Evolutionary conservation across 2,888 invertebrate species (phyloP).

Genomic region (Allygus modestus): DNA sequence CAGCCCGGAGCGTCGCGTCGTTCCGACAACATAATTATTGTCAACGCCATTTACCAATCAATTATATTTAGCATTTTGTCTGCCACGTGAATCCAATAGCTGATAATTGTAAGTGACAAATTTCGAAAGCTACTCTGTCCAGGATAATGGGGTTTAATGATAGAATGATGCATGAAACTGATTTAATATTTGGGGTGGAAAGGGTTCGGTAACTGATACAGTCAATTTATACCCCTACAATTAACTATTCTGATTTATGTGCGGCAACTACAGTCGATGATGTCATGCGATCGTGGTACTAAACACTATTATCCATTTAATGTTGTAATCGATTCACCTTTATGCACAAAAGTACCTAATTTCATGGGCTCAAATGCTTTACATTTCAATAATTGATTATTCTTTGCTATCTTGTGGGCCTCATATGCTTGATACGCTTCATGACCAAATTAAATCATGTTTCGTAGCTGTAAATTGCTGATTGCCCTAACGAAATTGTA

Average conservation of each 20-base stretch:
- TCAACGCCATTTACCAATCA: conserved; percentile 15
- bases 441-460: too few relatives aligned
- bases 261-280: not conserved
- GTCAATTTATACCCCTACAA: not conserved
- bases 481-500: too few relatives aligned
- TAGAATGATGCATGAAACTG: conserved; percentile 4
- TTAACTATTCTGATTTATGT: not conserved
- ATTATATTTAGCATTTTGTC: conserved; percentile 1
- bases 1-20: not conserved
- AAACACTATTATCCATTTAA: not conserved
- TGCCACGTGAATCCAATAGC: conserved; percentile 10
- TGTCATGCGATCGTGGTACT: not conserved
- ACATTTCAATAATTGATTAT: too few relatives aligned
- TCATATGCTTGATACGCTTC: too few relatives aligned
- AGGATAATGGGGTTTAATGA: conserved; percentile 17
- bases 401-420: too few relatives aligned
- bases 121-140: conserved; percentile 10
- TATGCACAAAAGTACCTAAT: too few relatives aligned
- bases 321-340: not conserved
- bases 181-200: not conserved
- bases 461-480: too few relatives aligned
- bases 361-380: too few relatives aligned
- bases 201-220: not conserved
- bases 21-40: conserved; percentile 10
- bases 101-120: conserved; percentile 35